phyloP scores from a whole-genome alignment of 2,888 invertebrate genomes.

The Bedellia somnulentella region DNA sequence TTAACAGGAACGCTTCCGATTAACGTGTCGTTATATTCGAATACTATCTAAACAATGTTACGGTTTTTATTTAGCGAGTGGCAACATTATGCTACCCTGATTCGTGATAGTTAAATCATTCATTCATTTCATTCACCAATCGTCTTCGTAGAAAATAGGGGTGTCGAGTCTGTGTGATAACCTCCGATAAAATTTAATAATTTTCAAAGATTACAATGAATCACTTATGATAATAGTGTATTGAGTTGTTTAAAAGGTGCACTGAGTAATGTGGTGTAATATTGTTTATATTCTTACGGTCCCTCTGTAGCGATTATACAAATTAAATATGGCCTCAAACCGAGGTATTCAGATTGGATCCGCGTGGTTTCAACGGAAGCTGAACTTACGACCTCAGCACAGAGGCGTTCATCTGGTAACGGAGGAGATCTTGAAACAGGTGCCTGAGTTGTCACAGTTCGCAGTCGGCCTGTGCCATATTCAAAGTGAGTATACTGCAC shows the following conservation, averaged over 20 bases:
- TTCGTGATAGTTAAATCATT: too few relatives aligned
- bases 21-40: too few relatives aligned
- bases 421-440: constrained; percentile 92
- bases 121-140: constrained; percentile 62
- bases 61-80: too few relatives aligned
- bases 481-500: constrained; percentile 80
- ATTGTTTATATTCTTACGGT: constrained; percentile 55
- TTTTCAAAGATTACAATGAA: too few relatives aligned
- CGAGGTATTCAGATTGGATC: constrained; percentile 93
- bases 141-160: constrained; percentile 63
- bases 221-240: constrained; percentile 73
- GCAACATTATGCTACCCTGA: too few relatives aligned
- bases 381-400: constrained; percentile 93
- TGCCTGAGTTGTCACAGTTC: constrained; percentile 92
- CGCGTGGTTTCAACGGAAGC: constrained; percentile 98
- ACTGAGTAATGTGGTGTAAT: constrained; percentile 61
- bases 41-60: too few relatives aligned
- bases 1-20: too few relatives aligned
- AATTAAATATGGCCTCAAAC: constrained; percentile 82
- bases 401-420: constrained; percentile 96
- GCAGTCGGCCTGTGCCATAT: constrained; percentile 95
- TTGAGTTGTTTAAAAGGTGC: constrained; percentile 58
- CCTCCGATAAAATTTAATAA: constrained; percentile 57
- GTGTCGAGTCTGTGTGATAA: constrained; percentile 60
- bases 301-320: constrained; percentile 56